These are phyloP conservation scores for Lordiphosa clarofinis DNA, from an alignment of 1,140 invertebrate species.

Conservation along the genomic window DNA sequence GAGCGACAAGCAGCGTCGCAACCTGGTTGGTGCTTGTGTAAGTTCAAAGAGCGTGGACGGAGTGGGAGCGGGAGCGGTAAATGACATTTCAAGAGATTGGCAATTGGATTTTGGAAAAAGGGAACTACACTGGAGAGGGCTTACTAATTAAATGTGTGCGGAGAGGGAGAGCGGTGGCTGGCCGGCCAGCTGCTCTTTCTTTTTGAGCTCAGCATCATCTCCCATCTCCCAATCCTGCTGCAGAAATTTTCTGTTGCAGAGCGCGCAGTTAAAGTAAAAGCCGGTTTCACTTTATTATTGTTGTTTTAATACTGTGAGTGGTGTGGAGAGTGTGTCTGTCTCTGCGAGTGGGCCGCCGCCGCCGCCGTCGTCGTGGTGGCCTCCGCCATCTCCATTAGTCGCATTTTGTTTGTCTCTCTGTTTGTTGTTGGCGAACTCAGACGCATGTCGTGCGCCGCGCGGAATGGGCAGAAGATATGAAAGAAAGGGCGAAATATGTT, in stretches of 20 bases:
- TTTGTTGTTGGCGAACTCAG: conserved; percentile 3
- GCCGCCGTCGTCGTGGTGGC: neutral
- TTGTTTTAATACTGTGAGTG: conserved; percentile 31
- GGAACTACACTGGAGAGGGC: conserved; percentile 38
- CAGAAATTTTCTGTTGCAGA: conserved; percentile 47
- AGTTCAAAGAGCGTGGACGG: conserved; percentile 45
- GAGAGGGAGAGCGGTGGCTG: conserved; percentile 24
- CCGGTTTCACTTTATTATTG: conserved; percentile 43
- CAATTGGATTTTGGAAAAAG: conserved; percentile 19
- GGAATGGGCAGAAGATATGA: too few relatives aligned
- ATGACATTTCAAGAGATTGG: conserved; percentile 48
- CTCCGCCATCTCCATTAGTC: conserved; percentile 10
- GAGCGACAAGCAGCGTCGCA: conserved; percentile 29
- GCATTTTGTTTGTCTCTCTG: conserved; percentile 13
- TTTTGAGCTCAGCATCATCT: conserved; percentile 36
- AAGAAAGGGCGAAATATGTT: too few relatives aligned
- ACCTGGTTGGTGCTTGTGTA: conserved; percentile 46
- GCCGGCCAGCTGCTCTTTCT: conserved; percentile 54
- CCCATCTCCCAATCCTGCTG: conserved; percentile 55
- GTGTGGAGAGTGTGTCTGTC: conserved; percentile 19
- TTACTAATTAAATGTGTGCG: conserved; percentile 59
- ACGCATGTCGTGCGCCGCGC: too few relatives aligned
- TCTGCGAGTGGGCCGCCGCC: conserved; percentile 9
- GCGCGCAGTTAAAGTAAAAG: conserved; percentile 65
- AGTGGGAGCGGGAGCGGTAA: conserved; percentile 3